Evolutionary conservation across 2,888 invertebrate species (phyloP).

Genomic region (Chrysolina oricalcia): DNA sequence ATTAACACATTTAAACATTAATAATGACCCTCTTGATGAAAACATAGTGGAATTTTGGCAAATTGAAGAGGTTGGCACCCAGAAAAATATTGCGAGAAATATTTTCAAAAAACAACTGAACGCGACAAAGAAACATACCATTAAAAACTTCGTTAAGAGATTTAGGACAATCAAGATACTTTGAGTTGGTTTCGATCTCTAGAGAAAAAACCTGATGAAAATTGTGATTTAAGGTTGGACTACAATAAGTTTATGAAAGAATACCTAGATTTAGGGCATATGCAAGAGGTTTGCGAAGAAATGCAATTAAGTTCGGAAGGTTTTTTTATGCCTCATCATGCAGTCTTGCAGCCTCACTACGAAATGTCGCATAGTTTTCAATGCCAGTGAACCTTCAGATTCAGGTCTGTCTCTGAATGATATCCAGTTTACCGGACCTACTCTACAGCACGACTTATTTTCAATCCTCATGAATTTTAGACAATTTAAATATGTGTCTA

Average conservation of each 20-base stretch:
- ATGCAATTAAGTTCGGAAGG: background rate
- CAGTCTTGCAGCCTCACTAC: slow-evolving; percentile 37
- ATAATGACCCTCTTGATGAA: background rate
- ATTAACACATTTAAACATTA: background rate
- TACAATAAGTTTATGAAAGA: slow-evolving; percentile 47
- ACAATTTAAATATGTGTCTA: slow-evolving; percentile 40
- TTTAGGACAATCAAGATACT: slow-evolving; percentile 48
- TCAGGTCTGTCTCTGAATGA: slow-evolving; percentile 44
- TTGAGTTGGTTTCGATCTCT: slow-evolving; percentile 46
- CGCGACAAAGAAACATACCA: slow-evolving; percentile 35
- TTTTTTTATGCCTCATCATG: slow-evolving; percentile 43
- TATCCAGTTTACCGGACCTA: slow-evolving; percentile 36
- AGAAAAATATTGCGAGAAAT: slow-evolving; percentile 41
- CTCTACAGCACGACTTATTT: slow-evolving; percentile 39
- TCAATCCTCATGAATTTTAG: slow-evolving; percentile 35
- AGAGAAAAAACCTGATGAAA: slow-evolving; percentile 44
- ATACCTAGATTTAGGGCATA: slow-evolving; percentile 45
- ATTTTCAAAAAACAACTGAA: slow-evolving; percentile 37
- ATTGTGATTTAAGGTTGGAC: slow-evolving; percentile 33
- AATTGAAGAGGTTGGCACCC: slow-evolving; percentile 24
- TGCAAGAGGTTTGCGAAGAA: slow-evolving; percentile 29
- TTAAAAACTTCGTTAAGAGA: slow-evolving; percentile 32
- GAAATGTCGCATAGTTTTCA: slow-evolving; percentile 44
- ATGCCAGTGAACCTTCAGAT: slow-evolving; percentile 36
- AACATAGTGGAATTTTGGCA: slow-evolving; percentile 38